Percentiles rank a stretch among this genome's conserved stretches.
Conservation (phyloP, 2,113 vertebrate genomes). For the Microcebus tavaratra region DNA sequence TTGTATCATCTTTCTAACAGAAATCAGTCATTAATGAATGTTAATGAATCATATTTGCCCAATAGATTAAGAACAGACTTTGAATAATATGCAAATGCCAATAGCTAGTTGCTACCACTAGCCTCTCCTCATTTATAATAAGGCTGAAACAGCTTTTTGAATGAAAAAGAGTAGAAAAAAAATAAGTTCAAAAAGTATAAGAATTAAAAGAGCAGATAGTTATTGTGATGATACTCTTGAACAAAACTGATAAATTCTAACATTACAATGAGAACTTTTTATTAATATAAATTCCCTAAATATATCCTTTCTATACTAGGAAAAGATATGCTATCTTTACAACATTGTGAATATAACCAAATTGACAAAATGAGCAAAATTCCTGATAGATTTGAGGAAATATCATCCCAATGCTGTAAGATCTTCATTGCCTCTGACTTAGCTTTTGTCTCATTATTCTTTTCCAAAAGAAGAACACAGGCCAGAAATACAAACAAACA, state of each 20-base stretch:
- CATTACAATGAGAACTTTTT: background rate
- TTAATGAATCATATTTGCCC: conserved; percentile 16
- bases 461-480: conserved; percentile 76
- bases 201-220: background rate
- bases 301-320: background rate
- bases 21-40: background rate
- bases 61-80: background rate
- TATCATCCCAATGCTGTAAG: conserved; percentile 35
- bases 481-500: conserved; percentile 74
- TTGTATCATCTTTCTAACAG: conserved; percentile 8
- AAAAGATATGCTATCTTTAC: background rate
- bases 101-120: background rate
- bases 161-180: background rate
- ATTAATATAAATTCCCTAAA: background rate
- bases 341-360: background rate
- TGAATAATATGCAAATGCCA: conserved; percentile 26
- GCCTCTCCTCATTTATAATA: background rate
- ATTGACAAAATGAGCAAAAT: conserved; percentile 50
- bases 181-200: background rate
- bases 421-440: conserved; percentile 75
- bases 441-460: conserved; percentile 77
- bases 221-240: conserved; percentile 14
- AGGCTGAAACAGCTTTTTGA: background rate
- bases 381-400: background rate
- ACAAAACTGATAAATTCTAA: conserved; percentile 41